Base-by-base conservation (phyloP, 2,797 vertebrate genomes). In the Hydrocynus forskahlii region DNA sequence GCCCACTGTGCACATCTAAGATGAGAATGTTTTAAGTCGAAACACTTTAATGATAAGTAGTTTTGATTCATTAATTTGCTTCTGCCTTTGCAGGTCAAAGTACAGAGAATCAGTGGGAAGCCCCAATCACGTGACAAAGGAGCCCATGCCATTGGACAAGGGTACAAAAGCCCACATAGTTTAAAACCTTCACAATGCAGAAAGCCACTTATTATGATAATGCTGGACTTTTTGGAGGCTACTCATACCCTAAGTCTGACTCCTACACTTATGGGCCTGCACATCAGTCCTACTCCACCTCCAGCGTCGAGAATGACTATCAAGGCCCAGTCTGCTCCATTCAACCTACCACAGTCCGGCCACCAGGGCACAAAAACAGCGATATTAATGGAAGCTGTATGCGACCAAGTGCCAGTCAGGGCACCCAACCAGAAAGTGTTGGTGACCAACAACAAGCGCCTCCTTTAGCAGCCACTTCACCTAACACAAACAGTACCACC, bases 131-230 rank as follows among this genome's bases (percentile, higher is more conserved):
- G 92, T 96, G 95, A 97, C 92, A 76, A 90, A 90, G 90, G 87
- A 88, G 90, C 93, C 94, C 93, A 98, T 99, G 97, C 94, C 94
- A 95, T 96, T 97, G 96, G 96, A 96, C 93, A 94, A 88, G 94
- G 92, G 92, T 91, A 90, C 93, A 83, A 91, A 94, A 92, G 92
- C 93, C 94, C 92, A 91, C 88, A 94, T 93, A 89, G 93, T 94
- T 92, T 94, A 92, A 79, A 95, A 95, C 93, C 91, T 84, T 93
- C 94, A 96, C 90, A 88, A 99, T 99, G 98, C 98, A 99, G 97
- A 99, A 99, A 94, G 94, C 97, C 86, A 96, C 97, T 84, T 99
- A 99, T 84, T 99, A 99, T 95, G 98, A 99, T 87, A 98, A 98
- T 89, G 90, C 97, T 87, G 97, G 96, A 94, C 96, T 99, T 83